A percentile compares a stretch with the other conserved stretches of the same genome.
Evolutionary conservation across 2,888 invertebrate genomes (phyloP).

Genomic region (Neoascia interrupta): DNA sequence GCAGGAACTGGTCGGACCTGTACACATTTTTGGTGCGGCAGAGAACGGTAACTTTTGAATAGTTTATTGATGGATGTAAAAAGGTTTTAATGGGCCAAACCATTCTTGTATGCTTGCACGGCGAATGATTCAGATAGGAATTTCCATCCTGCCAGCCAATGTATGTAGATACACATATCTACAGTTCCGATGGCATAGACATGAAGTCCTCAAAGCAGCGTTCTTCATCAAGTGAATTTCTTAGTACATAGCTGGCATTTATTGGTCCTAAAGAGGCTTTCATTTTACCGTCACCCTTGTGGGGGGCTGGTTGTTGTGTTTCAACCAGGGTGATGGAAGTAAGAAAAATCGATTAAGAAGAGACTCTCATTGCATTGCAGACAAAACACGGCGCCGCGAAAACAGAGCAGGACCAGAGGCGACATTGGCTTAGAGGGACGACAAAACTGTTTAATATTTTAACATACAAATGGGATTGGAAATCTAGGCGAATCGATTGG

Average conservation of each 20-base stretch:
- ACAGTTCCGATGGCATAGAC: slow-evolving; percentile 9
- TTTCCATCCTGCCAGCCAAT: slow-evolving; percentile 3
- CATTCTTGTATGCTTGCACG: slow-evolving; percentile 41
- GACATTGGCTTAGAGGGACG: too few species aligned
- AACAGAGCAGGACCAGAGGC: too few species aligned
- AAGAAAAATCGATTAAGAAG: background rate
- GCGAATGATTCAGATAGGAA: slow-evolving; percentile 34
- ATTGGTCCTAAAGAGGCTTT: slow-evolving; percentile 37
- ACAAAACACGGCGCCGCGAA: background rate
- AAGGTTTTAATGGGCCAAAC: slow-evolving; percentile 69
- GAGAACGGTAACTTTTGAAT: slow-evolving; percentile 64
- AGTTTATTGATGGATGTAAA: slow-evolving; percentile 71
- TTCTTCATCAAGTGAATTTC: slow-evolving; percentile 30
- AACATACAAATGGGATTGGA: too few species aligned
- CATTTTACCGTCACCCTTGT: slow-evolving; percentile 40
- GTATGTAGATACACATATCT: slow-evolving; percentile 20
- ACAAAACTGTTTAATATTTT: too few species aligned
- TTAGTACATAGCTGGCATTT: slow-evolving; percentile 55
- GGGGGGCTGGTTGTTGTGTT: background rate
- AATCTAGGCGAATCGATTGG: too few species aligned
- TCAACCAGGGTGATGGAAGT: background rate
- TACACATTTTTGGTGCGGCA: background rate
- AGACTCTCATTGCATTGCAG: background rate
- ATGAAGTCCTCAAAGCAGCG: slow-evolving; percentile 23
- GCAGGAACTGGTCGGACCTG: background rate